Evolutionary conservation across 2,113 vertebrate species (phyloP).

Genomic region (Astatoreochromis straeleni): DNA sequence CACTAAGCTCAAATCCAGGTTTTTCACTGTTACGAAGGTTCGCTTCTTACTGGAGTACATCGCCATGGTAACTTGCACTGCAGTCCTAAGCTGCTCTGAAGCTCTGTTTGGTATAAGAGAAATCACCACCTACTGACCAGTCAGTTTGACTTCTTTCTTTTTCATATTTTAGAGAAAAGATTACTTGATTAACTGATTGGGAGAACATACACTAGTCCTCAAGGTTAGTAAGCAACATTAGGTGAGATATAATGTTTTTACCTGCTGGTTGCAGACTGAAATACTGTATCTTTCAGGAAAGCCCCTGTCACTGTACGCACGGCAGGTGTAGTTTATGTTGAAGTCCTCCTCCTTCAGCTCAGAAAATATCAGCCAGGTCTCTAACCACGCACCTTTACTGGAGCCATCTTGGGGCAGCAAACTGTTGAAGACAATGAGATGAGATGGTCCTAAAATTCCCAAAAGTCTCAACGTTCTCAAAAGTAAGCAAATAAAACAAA

Average conservation of each 20-base stretch:
- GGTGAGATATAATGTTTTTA: constrained; percentile 25
- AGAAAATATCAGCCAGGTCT: constrained; percentile 59
- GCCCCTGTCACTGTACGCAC: neutral
- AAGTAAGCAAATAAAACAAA: neutral
- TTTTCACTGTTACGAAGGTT: neutral
- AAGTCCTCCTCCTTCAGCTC: constrained; percentile 75
- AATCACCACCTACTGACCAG: neutral
- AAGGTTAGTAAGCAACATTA: neutral
- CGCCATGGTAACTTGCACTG: neutral
- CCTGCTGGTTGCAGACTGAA: constrained; percentile 74
- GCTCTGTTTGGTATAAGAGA: neutral
- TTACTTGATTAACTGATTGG: neutral
- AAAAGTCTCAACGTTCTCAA: neutral
- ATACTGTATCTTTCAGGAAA: constrained; percentile 3
- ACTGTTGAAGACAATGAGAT: neutral
- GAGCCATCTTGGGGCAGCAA: neutral
- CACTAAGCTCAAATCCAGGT: accelerated
- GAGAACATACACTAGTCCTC: neutral
- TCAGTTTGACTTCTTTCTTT: neutral
- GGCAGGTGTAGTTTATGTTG: constrained; percentile 73
- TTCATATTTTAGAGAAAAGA: neutral
- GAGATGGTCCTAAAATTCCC: neutral
- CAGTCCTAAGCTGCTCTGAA: neutral
- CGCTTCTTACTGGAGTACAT: accelerated
- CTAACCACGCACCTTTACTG: constrained; percentile 21